Percentiles rank a stretch among this genome's conserved stretches.
Conservation (phyloP, 2,888 invertebrate genomes). For the Drosophila multiciliata region DNA sequence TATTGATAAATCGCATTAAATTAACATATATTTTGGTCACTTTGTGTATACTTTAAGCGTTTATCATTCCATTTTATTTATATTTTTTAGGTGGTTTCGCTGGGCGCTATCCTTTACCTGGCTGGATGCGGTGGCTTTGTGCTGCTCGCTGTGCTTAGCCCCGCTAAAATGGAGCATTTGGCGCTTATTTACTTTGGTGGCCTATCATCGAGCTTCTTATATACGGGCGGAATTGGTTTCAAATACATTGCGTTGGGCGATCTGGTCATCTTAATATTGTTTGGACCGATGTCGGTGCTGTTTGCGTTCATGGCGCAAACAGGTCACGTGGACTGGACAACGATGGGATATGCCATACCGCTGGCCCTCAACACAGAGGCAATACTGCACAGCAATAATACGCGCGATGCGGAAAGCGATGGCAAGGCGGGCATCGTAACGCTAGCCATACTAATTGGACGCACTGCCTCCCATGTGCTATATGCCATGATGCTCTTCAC, state of each 20-base stretch:
- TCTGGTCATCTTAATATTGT: conserved; percentile 95
- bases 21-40: not conserved
- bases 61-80: conserved; percentile 6
- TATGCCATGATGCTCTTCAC: conserved; percentile 95
- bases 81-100: conserved; percentile 90
- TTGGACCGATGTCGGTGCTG: conserved; percentile 96
- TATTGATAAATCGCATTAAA: not conserved
- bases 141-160: conserved; percentile 91
- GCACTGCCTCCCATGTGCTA: conserved; percentile 94
- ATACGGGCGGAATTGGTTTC: conserved; percentile 97
- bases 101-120: conserved; percentile 95
- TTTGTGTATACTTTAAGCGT: not conserved
- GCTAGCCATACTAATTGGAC: conserved; percentile 96
- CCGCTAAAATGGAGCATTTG: conserved; percentile 97
- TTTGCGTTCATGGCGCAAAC: conserved; percentile 97
- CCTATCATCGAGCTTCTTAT: conserved; percentile 96
- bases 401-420: conserved; percentile 95
- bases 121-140: conserved; percentile 94
- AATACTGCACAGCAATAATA: conserved; percentile 97
- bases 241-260: conserved; percentile 98
- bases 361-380: conserved; percentile 97
- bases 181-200: conserved; percentile 98
- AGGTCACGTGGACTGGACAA: conserved; percentile 95
- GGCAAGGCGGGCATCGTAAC: conserved; percentile 96
- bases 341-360: conserved; percentile 96